Base-by-base conservation (phyloP, 2,888 invertebrate genomes). In the Celastrina argiolus region DNA sequence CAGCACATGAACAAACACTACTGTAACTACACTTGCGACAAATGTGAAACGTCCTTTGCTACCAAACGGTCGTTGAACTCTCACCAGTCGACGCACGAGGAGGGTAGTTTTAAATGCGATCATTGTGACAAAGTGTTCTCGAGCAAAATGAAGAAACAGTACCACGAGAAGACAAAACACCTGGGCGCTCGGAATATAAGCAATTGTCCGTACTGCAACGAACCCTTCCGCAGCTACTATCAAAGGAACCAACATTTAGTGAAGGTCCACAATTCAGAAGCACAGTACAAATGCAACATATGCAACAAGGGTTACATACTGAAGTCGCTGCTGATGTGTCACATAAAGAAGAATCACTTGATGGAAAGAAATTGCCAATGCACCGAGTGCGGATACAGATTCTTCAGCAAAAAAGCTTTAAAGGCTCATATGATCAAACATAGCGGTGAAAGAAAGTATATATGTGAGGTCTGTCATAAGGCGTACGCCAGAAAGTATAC, bases 361-460 rank as follows among this genome's bases (percentile, higher is more conserved):
- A 89, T 88, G 87, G 90, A 90, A 65, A 71, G 82, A 2, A 86
- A 91, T 18, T 89, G 83, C 67, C 88, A 88, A 63, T 92, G 92
- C 31, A 83, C 85, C 0, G 87, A 92, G 28, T 92, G 92, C 66
- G 92, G 90, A 0, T 88, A 83, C 56, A 78, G 86, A 63, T 92
- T 92, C 66, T 92, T 92, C 70, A 91, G 90, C 66, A 90, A 89
- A n/a, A 92, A 92, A 69, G 89, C 89, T 0, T 77, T 92, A 0
- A 92, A 91, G 65, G 90, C 87, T 0, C 92, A 92, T 58, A 92
- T 91, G 90, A 74, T 91, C 0, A 88, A 88, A 41, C 92, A 92
- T 68, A 88, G 86, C 0, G 91, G 91, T 0, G 89, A 89, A 31
- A 74, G 83, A 1, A 88, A 81, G 16, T 92, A 84, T 39, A 72